These are phyloP conservation scores for Drosophila ercepeae DNA, from an alignment of 1,140 invertebrate genomes.

Conservation along the genomic window DNA sequence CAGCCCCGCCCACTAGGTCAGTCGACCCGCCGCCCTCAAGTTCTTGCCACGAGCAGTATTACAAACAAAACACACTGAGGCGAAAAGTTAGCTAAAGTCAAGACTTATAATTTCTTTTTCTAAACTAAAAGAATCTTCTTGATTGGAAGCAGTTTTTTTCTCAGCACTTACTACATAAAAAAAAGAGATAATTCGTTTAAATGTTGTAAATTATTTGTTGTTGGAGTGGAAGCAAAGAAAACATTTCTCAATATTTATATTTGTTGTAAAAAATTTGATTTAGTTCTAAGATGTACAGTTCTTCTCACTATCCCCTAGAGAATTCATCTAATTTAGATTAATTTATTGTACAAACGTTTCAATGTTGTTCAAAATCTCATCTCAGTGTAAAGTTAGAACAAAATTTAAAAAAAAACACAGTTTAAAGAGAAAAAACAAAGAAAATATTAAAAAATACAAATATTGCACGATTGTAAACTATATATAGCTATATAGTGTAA, in stretches of 20 bases:
- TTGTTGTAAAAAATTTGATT: slow-evolving; percentile 65
- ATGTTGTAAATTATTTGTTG: slow-evolving; percentile 82
- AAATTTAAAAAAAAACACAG: slow-evolving; percentile 51
- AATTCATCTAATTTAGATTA: slow-evolving; percentile 64
- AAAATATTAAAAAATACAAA: slow-evolving; percentile 24
- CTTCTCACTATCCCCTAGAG: slow-evolving; percentile 34
- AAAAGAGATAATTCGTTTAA: slow-evolving; percentile 35
- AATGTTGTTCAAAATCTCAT: slow-evolving; percentile 77
- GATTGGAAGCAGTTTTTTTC: too few relatives aligned
- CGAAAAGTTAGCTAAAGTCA: neutral
- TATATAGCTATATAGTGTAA: slow-evolving; percentile 49
- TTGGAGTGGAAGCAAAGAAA: slow-evolving; percentile 10
- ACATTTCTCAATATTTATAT: slow-evolving; percentile 24
- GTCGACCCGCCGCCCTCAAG: slow-evolving; percentile 8
- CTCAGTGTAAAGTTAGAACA: slow-evolving; percentile 76
- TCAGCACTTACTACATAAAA: neutral
- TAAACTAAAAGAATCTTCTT: too few relatives aligned
- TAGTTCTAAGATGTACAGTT: slow-evolving; percentile 63
- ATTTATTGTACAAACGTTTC: slow-evolving; percentile 75
- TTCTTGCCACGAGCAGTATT: slow-evolving; percentile 74
- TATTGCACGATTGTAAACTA: slow-evolving; percentile 60
- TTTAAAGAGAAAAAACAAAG: slow-evolving; percentile 14
- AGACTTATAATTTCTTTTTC: neutral
- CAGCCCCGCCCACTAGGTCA: slow-evolving; percentile 75
- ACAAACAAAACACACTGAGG: slow-evolving; percentile 34